Evolutionary conservation across 2,888 invertebrate species (phyloP).

Genomic region (Napeogenes inachia): DNA sequence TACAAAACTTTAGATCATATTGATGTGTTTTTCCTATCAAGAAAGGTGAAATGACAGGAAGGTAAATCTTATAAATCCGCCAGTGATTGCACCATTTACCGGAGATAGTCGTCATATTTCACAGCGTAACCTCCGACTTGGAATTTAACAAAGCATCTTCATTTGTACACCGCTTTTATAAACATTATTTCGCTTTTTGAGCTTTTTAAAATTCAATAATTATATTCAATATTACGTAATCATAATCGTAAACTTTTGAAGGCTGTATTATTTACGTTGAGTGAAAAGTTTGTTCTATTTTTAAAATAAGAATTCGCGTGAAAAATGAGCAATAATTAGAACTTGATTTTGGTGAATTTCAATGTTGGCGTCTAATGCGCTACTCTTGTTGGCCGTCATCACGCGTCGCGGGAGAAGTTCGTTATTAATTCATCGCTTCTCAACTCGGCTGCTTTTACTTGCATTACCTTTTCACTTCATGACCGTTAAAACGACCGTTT

Average conservation of each 20-base stretch:
- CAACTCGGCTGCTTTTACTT: constrained; percentile 60
- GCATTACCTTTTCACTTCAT: constrained; percentile 50
- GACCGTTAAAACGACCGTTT: constrained; percentile 37
- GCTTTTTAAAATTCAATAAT: background rate
- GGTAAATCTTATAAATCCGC: constrained; percentile 62
- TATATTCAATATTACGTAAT: background rate
- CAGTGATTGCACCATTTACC: constrained; percentile 71
- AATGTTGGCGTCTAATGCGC: constrained; percentile 69
- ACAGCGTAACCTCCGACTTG: constrained; percentile 55
- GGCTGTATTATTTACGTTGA: constrained; percentile 14
- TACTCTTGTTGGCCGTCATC: constrained; percentile 76
- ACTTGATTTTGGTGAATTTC: constrained; percentile 55
- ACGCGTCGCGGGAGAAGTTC: constrained; percentile 74
- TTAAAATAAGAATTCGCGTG: constrained; percentile 29
- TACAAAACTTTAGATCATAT: background rate
- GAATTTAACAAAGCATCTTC: constrained; percentile 60
- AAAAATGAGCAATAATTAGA: constrained; percentile 52
- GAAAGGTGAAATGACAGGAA: constrained; percentile 30
- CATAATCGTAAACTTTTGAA: background rate
- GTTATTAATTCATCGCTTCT: constrained; percentile 73
- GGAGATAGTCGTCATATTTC: constrained; percentile 70
- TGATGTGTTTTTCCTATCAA: constrained; percentile 10
- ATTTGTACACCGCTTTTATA: constrained; percentile 48
- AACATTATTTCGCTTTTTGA: constrained; percentile 30
- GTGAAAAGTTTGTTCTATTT: constrained; percentile 30